Evolutionary conservation across 2,797 vertebrate species (phyloP).

Genomic region (Columba guinea): DNA sequence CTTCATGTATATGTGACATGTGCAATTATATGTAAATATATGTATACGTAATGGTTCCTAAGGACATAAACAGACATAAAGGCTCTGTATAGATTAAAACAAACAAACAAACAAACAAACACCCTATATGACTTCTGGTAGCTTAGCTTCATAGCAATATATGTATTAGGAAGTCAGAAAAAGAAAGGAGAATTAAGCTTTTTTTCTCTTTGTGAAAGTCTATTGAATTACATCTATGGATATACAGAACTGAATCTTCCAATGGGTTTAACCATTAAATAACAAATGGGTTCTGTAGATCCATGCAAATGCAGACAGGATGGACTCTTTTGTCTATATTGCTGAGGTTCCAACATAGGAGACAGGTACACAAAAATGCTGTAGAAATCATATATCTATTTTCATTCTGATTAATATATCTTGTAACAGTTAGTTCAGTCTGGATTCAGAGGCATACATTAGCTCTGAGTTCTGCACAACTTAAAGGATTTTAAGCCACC

Average conservation of each 20-base stretch:
- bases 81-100: not conserved
- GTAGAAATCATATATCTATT: not conserved
- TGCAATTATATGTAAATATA: not conserved
- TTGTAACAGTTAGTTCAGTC: not conserved
- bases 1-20: not conserved
- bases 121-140: not conserved
- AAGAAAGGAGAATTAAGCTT: not conserved
- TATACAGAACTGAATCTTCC: not conserved
- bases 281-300: not conserved
- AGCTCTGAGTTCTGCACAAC: not conserved
- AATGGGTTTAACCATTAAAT: not conserved
- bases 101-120: not conserved
- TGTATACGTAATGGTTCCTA: not conserved
- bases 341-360: not conserved
- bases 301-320: not conserved
- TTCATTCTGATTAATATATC: not conserved
- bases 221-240: not conserved
- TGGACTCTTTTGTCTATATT: not conserved
- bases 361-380: not conserved
- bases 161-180: not conserved
- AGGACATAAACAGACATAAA: rapidly evolving
- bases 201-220: not conserved
- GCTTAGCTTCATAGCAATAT: not conserved
- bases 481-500: not conserved
- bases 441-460: not conserved